Evolutionary conservation across 2,113 vertebrate genomes (phyloP).

Genomic region (Haemorhous mexicanus): DNA sequence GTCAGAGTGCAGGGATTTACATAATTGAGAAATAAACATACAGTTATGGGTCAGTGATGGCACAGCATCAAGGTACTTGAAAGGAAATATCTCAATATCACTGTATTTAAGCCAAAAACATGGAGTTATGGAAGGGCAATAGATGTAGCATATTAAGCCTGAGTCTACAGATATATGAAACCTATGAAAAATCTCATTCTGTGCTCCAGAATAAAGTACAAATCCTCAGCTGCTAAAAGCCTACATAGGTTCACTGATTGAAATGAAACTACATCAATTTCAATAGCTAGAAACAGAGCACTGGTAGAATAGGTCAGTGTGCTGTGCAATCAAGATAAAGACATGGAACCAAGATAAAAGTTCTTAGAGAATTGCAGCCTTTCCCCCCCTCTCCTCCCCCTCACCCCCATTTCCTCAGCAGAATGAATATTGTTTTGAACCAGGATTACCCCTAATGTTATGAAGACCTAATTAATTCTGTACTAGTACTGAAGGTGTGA

Average conservation of each 20-base stretch:
- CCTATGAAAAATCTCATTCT: neutral
- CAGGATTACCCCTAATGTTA: neutral
- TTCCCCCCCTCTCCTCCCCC: neutral
- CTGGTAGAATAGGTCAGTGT: neutral
- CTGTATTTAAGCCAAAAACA: neutral
- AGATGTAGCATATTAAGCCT: neutral
- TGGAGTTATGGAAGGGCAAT: neutral
- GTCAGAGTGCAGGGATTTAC: neutral
- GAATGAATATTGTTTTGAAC: neutral
- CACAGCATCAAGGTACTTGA: neutral
- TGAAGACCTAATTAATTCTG: neutral
- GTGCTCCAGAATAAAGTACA: neutral
- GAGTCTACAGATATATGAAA: neutral
- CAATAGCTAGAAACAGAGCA: neutral
- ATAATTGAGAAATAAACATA: slow-evolving; percentile 27
- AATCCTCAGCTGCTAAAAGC: neutral
- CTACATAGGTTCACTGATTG: neutral
- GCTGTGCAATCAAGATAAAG: neutral
- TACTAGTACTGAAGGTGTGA: accelerated
- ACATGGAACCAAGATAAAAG: neutral
- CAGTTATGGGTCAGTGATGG: neutral
- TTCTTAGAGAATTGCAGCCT: neutral
- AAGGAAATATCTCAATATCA: neutral
- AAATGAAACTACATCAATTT: neutral
- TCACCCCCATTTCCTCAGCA: neutral